Conservation (phyloP, 2,888 invertebrate species). For the Ptychoptera albimana region DNA sequence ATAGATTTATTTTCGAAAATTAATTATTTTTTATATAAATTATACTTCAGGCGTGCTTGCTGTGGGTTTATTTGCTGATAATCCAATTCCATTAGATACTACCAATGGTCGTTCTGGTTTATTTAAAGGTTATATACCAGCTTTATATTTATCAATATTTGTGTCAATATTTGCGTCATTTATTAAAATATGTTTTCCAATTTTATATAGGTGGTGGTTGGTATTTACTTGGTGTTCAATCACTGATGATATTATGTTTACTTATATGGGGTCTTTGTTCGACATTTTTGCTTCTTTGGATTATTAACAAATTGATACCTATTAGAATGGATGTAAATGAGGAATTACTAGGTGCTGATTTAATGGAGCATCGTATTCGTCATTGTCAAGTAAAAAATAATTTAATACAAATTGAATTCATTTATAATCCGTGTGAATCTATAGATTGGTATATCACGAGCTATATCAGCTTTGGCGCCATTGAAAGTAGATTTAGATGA, state of each 20-base stretch:
- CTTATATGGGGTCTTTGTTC: conserved; percentile 55
- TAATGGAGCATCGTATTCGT: conserved; percentile 70
- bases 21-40: too few species aligned
- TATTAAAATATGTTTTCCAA: too few species aligned
- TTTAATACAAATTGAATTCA: too few species aligned
- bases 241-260: conserved; percentile 54
- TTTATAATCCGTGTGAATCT: too few species aligned
- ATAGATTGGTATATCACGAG: conserved; percentile 51
- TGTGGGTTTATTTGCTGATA: conserved; percentile 77
- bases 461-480: conserved; percentile 54
- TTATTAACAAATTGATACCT: conserved; percentile 59
- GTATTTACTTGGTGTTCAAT: conserved; percentile 73
- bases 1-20: too few species aligned
- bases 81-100: conserved; percentile 64
- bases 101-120: conserved; percentile 61
- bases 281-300: conserved; percentile 59
- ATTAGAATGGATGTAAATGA: conserved; percentile 76
- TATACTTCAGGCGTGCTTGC: conserved; percentile 57
- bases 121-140: conserved; percentile 39
- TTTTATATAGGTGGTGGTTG: conserved; percentile 52
- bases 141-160: conserved; percentile 16
- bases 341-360: conserved; percentile 76
- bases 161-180: too few species aligned
- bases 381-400: conserved; percentile 37
- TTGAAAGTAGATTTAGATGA: conserved; percentile 35